Evolutionary conservation across 1,140 invertebrate species (phyloP).

Genomic region (Uloborus diversus): DNA sequence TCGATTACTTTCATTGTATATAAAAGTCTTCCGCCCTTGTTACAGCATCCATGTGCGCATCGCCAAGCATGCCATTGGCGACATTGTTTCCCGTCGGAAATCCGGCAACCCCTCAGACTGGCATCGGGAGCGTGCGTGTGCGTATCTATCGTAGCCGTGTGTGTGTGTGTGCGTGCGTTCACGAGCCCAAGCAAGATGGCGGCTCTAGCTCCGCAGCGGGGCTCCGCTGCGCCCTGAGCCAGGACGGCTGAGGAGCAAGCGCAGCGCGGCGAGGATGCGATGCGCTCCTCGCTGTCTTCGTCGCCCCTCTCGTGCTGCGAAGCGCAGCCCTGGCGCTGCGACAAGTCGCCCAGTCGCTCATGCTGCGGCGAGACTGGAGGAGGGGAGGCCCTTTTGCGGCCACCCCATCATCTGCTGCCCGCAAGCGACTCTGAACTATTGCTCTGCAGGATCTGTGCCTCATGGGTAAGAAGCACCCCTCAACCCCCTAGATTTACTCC

Average conservation of each 20-base stretch:
- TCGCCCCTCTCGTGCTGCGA: background rate
- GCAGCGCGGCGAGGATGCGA: background rate
- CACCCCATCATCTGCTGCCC: background rate
- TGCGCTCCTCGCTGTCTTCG: constrained; percentile 11
- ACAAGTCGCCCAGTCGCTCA: constrained; percentile 18
- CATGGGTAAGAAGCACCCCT: constrained; percentile 25
- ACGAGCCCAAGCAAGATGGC: background rate
- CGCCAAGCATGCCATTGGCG: too few species aligned
- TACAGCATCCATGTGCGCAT: too few species aligned
- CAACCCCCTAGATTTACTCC: too few species aligned
- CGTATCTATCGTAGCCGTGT: background rate
- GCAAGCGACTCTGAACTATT: background rate
- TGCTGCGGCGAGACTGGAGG: background rate
- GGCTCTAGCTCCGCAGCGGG: background rate
- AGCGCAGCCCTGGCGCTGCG: background rate
- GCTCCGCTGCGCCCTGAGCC: background rate
- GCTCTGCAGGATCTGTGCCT: background rate
- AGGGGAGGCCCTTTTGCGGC: background rate
- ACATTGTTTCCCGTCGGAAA: too few species aligned
- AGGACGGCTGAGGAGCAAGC: background rate
- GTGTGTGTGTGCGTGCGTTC: background rate
- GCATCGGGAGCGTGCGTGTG: background rate
- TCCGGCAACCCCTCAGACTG: too few species aligned
- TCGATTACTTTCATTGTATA: too few species aligned
- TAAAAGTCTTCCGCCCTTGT: too few species aligned